A percentile compares a stretch with the other conserved stretches of the same genome.
phyloP scores from a whole-genome alignment of 2,797 vertebrate genomes.

The Tapera naevia region DNA sequence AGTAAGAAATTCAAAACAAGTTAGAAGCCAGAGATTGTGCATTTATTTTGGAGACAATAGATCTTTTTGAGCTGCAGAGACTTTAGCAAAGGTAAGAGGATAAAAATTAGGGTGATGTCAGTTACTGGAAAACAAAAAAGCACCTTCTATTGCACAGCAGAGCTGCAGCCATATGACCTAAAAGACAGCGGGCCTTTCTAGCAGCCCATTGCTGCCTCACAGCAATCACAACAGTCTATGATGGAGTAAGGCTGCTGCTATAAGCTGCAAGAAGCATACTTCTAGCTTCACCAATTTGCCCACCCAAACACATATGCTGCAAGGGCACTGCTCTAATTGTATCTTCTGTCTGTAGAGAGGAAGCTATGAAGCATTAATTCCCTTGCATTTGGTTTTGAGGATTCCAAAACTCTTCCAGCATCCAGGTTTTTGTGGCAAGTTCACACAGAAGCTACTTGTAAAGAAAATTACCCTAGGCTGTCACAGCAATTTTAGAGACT shows the following conservation, averaged over 20 bases:
- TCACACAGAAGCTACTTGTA: constrained; percentile 82
- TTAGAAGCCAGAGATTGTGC: constrained; percentile 49
- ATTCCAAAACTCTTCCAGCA: neutral
- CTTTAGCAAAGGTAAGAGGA: neutral
- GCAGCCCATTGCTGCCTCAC: neutral
- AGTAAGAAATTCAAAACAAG: constrained; percentile 58
- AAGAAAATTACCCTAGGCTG: no score
- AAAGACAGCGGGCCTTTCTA: neutral
- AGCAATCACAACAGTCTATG: neutral
- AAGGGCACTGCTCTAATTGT: neutral
- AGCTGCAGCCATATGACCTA: neutral
- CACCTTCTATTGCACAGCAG: neutral
- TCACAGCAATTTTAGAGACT: no score
- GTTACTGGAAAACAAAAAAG: neutral
- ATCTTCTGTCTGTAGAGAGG: neutral
- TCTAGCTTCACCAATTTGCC: neutral
- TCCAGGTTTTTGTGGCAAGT: neutral
- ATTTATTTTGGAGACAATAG: constrained; percentile 48
- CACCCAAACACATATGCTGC: rapidly evolving
- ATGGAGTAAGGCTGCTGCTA: neutral
- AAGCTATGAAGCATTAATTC: neutral
- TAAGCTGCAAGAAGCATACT: neutral
- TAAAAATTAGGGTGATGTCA: neutral
- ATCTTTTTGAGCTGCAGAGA: neutral
- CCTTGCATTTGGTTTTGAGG: neutral